A percentile compares a stretch with the other conserved stretches of the same genome.
These are phyloP conservation scores for Drosophila watanabei DNA, from an alignment of 1,140 invertebrate genomes.

Conservation along the genomic window DNA sequence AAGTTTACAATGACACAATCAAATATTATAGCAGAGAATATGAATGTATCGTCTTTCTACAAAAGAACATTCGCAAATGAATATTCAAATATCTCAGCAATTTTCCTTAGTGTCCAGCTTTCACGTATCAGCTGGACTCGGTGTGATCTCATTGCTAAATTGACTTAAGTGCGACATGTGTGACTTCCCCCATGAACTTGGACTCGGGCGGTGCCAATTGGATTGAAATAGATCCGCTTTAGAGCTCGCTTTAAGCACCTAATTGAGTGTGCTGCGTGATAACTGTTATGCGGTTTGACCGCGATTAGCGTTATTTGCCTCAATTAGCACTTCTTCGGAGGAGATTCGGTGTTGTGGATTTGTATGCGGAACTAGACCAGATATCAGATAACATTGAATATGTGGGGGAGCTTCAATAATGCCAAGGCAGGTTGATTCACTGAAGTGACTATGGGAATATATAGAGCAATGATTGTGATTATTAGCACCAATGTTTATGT, in stretches of 20 bases:
- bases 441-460: background rate
- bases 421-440: background rate
- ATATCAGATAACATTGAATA: background rate
- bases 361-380: slow-evolving; percentile 20
- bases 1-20: too few relatives aligned
- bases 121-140: background rate
- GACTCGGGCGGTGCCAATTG: slow-evolving; percentile 24
- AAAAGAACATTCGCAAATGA: background rate
- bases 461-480: background rate
- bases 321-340: slow-evolving; percentile 40
- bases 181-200: slow-evolving; percentile 43
- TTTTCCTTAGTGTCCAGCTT: background rate
- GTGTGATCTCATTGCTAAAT: slow-evolving; percentile 48
- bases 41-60: too few relatives aligned
- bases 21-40: background rate
- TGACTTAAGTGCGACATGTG: slow-evolving; percentile 37
- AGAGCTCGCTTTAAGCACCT: slow-evolving; percentile 37
- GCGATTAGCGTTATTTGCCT: slow-evolving; percentile 32
- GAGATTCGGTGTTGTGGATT: slow-evolving; percentile 21
- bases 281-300: slow-evolving; percentile 29
- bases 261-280: slow-evolving; percentile 30
- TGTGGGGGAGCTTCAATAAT: background rate
- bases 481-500: background rate
- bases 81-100: background rate
- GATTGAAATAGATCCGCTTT: slow-evolving; percentile 43